Evolutionary conservation across 2,888 invertebrate species (phyloP).

Genomic region (Troides oblongomaculatus): DNA sequence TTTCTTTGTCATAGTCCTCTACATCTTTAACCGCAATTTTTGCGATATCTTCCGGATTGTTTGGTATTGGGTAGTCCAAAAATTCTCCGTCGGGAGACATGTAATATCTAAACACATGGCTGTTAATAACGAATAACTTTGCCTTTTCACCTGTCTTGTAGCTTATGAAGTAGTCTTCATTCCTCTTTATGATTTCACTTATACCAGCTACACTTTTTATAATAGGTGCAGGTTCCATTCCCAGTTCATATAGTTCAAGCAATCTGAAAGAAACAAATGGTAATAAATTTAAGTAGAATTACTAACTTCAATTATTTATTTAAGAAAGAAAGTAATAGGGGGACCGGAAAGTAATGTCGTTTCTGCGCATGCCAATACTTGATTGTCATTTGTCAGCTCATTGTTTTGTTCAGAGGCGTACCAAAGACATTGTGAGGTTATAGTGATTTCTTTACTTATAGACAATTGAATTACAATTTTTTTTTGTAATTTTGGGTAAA

Average conservation of each 20-base stretch:
- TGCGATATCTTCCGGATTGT: slow-evolving; percentile 54
- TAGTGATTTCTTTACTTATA: too few relatives aligned
- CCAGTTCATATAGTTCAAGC: background rate
- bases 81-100: slow-evolving; percentile 63
- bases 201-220: slow-evolving; percentile 44
- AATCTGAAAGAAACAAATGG: background rate
- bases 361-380: too few relatives aligned
- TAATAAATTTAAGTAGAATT: too few relatives aligned
- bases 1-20: slow-evolving; percentile 51
- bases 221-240: slow-evolving; percentile 1
- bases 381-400: too few relatives aligned
- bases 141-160: slow-evolving; percentile 58
- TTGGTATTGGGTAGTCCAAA: slow-evolving; percentile 60
- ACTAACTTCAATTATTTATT: too few relatives aligned
- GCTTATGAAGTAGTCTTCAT: slow-evolving; percentile 49
- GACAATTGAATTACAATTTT: too few relatives aligned
- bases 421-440: too few relatives aligned
- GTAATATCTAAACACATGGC: slow-evolving; percentile 65
- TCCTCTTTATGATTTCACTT: slow-evolving; percentile 48
- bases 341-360: too few relatives aligned
- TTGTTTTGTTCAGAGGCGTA: too few relatives aligned
- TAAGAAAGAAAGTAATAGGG: too few relatives aligned
- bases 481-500: too few relatives aligned
- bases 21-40: slow-evolving; percentile 58
- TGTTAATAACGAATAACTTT: slow-evolving; percentile 58